Base-by-base conservation (phyloP, 2,888 invertebrate species). In the Gymnocheta viridis region DNA sequence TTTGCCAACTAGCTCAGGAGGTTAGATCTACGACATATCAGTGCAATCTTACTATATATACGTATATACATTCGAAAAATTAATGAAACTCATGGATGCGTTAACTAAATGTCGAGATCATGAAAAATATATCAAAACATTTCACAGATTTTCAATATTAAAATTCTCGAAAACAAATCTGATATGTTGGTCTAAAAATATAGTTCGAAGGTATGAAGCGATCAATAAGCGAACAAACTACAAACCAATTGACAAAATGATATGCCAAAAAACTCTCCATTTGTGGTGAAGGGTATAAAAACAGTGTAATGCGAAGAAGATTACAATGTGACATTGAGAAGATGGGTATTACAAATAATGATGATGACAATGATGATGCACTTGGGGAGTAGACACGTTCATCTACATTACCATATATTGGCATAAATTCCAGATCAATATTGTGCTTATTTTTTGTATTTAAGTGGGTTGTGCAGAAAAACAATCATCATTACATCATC, bases 361-460 rank as follows among this genome's bases (percentile, higher is more conserved):
- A 79, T 82, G 74, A 85, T 82, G 82, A 84, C 81, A 76, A 77
- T 81, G 84, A 72, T 81, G 84, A 76, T 80, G 76, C 89, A 88
- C 89, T 88, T 89, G 77, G 77, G 83, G 76, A 76, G 84, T 85
- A 81, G 74, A 72, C 85, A 86, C 86, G 70, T 79, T 79, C 80
- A 81, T 82, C 67, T 89, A 87, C 87, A 89, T 90, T 88, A 88
- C 90, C 90, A 89, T 90, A 81, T 84, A 90, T 89, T 89, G 89
- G 90, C 88, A 89, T 90, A 89, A 89, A 90, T 90, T 90, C 90
- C 85, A 82, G 77, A 85, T 82, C 85, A 85, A 82, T 82, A 64
- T 78, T 82, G 69, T 67, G 77, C 66, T 70, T 78, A 64, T 32
- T 51, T 77, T 76, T 2, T 29, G 9, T 17, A 56, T 76, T 76